Evolutionary conservation across 2,113 vertebrate genomes (phyloP).

Genomic region (Elephantulus edwardii): DNA sequence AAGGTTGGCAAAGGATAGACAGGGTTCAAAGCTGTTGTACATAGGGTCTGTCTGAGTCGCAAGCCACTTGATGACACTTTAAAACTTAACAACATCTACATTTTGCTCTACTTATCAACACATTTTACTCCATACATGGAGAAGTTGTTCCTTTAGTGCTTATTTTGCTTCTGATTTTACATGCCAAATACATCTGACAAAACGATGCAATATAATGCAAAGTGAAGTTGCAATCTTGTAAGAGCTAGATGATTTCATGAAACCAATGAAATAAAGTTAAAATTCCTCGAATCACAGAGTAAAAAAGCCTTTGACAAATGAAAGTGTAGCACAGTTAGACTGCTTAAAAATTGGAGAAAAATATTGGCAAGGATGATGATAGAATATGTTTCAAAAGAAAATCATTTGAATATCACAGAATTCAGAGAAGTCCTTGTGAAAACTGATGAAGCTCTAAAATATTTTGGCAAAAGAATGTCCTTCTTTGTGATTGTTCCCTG

Average conservation of each 20-base stretch:
- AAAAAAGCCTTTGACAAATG: constrained; percentile 33
- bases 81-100: too few relatives aligned
- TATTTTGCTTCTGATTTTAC: neutral
- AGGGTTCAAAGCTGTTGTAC: too few relatives aligned
- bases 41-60: too few relatives aligned
- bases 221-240: neutral
- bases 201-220: neutral
- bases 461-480: constrained; percentile 56
- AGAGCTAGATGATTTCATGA: neutral
- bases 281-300: neutral
- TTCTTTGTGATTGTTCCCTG: neutral
- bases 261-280: neutral
- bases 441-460: constrained; percentile 28
- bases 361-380: neutral
- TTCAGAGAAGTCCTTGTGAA: neutral
- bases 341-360: constrained; percentile 31
- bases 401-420: constrained; percentile 40
- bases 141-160: neutral
- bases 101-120: too few relatives aligned
- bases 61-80: too few relatives aligned
- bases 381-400: constrained; percentile 32
- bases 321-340: neutral
- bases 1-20: too few relatives aligned
- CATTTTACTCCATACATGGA: too few relatives aligned
- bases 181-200: neutral